Conservation (phyloP, 2,797 vertebrate genomes). For the Intellagama lesueurii region DNA sequence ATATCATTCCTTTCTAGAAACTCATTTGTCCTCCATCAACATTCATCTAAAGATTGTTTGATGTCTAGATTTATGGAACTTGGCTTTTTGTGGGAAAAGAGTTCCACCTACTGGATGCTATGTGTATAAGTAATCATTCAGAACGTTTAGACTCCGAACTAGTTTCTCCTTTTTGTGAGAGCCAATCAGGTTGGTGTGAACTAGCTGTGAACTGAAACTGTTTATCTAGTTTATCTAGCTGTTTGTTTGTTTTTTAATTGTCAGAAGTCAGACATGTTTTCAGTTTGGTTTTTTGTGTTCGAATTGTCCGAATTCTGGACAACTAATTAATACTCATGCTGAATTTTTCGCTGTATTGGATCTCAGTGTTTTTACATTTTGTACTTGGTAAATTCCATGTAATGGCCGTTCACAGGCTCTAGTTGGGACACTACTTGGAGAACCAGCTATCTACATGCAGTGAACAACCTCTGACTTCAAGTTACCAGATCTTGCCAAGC, state of each 20-base stretch:
- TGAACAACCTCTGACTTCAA: background rate
- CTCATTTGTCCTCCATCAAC: background rate
- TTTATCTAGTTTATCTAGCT: background rate
- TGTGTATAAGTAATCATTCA: conserved; percentile 43
- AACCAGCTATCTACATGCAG: background rate
- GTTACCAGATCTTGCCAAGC: background rate
- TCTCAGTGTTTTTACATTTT: background rate
- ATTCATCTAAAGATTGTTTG: background rate
- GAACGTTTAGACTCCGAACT: background rate
- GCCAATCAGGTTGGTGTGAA: background rate
- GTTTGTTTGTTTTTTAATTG: accelerated
- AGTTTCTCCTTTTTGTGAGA: background rate
- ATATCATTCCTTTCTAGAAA: background rate
- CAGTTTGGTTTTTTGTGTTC: background rate
- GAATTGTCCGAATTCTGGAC: background rate
- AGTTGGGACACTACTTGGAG: background rate
- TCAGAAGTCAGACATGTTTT: background rate
- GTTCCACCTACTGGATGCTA: conserved; percentile 73
- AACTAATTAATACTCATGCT: background rate
- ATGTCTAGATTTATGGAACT: background rate
- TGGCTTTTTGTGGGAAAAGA: conserved; percentile 63
- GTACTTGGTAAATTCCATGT: background rate
- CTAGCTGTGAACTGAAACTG: background rate
- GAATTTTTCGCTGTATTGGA: background rate
- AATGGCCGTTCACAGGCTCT: background rate